Conservation (phyloP, 1,140 invertebrate species). For the Conopomorpha cramerella region DNA sequence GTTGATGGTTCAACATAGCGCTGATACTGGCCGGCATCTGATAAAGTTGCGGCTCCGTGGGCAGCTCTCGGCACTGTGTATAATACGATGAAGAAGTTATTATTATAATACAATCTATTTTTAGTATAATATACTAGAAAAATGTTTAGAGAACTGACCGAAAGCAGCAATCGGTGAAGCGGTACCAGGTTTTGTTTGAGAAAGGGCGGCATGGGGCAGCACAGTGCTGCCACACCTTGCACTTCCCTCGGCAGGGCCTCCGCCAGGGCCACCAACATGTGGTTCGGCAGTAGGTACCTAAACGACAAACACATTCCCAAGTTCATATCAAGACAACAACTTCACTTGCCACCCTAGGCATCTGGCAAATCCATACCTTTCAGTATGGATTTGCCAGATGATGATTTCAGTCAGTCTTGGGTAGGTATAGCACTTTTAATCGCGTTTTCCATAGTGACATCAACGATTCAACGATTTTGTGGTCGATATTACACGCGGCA, state of each 20-base stretch:
- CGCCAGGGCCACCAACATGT: constrained; percentile 91
- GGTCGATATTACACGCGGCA: no score
- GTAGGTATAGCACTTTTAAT: no score
- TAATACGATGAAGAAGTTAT: neutral
- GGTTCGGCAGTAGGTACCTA: constrained; percentile 93
- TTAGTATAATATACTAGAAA: no score
- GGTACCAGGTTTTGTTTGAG: constrained; percentile 29
- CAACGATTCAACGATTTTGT: no score
- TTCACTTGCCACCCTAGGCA: no score
- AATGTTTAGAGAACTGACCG: constrained; percentile 17
- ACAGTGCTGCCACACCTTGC: constrained; percentile 92
- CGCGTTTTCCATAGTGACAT: no score
- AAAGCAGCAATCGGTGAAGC: constrained; percentile 29
- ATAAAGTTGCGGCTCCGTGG: constrained; percentile 21
- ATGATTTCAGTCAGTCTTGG: no score
- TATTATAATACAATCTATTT: no score
- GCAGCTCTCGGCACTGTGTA: constrained; percentile 28
- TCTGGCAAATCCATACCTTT: no score
- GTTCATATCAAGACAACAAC: no score
- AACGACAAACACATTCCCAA: no score
- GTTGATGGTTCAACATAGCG: constrained; percentile 6
- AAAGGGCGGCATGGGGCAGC: constrained; percentile 89
- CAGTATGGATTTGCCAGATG: no score
- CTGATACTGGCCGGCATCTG: constrained; percentile 13
- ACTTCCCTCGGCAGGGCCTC: constrained; percentile 91